These are phyloP conservation scores for Ylistrum balloti DNA, from an alignment of 1,140 invertebrate genomes.

Conservation along the genomic window DNA sequence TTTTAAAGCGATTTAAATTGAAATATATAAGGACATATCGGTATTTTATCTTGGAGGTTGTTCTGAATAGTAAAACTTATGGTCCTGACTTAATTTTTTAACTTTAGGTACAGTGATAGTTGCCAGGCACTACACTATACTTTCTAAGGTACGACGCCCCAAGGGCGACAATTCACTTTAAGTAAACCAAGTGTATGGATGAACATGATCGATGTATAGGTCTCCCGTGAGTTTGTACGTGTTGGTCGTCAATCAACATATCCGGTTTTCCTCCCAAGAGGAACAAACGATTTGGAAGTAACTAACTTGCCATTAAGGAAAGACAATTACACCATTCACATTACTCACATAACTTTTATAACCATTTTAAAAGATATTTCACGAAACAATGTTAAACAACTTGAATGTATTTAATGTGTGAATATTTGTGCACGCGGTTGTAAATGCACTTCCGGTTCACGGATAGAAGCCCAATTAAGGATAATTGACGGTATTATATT, in stretches of 20 bases:
- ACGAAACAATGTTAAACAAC: too few relatives aligned
- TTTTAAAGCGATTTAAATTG: background rate
- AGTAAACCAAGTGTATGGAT: background rate
- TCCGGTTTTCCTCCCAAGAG: background rate
- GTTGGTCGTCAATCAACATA: background rate
- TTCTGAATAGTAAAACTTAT: background rate
- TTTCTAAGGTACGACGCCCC: background rate
- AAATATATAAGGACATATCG: background rate
- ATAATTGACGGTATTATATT: too few relatives aligned
- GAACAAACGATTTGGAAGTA: background rate
- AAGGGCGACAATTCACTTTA: background rate
- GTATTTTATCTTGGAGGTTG: background rate
- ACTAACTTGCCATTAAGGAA: too few relatives aligned
- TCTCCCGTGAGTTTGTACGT: background rate
- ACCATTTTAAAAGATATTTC: too few relatives aligned
- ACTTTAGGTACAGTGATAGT: background rate
- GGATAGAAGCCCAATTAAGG: too few relatives aligned
- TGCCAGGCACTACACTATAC: constrained; percentile 3
- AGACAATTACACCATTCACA: too few relatives aligned
- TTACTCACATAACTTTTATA: too few relatives aligned
- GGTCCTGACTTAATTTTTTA: background rate
- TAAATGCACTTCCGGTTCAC: too few relatives aligned
- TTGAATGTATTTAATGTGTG: too few relatives aligned
- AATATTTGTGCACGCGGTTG: too few relatives aligned
- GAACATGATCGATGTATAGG: background rate